These are phyloP conservation scores for Mastomys natalensis DNA, from an alignment of 2,113 vertebrate genomes.

Conservation along the genomic window DNA sequence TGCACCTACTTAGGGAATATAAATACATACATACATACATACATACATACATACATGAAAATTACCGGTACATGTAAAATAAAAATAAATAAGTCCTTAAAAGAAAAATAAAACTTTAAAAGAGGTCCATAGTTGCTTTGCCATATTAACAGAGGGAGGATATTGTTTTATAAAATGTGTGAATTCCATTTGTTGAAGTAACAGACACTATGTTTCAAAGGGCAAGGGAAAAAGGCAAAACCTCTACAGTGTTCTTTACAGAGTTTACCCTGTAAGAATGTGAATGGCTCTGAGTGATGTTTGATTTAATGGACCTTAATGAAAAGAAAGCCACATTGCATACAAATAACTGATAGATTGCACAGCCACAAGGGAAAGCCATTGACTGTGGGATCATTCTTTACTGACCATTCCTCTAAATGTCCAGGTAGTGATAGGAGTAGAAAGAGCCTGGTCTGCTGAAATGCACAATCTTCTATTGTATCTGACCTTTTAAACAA, in stretches of 20 bases:
- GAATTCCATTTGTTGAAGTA: neutral
- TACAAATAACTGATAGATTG: neutral
- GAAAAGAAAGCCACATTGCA: neutral
- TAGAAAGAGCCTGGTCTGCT: too few species aligned
- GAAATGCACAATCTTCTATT: neutral
- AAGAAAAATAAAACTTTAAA: neutral
- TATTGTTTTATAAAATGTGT: neutral
- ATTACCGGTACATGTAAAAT: neutral
- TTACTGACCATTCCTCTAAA: neutral
- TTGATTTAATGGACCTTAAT: neutral
- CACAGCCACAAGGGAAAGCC: neutral
- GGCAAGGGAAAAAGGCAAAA: neutral
- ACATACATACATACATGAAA: neutral
- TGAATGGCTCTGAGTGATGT: too few species aligned
- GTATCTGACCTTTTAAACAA: neutral
- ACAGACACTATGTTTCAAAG: neutral
- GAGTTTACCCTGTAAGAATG: too few species aligned
- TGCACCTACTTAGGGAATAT: neutral
- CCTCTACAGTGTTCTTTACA: neutral
- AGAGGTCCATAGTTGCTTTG: neutral
- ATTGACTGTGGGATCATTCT: neutral
- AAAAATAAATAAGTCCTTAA: neutral
- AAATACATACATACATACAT: too few species aligned
- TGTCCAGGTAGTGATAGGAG: neutral
- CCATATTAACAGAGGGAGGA: neutral